Base-by-base conservation (phyloP, 1,140 invertebrate genomes). In the Caenorhabditis remanei region DNA sequence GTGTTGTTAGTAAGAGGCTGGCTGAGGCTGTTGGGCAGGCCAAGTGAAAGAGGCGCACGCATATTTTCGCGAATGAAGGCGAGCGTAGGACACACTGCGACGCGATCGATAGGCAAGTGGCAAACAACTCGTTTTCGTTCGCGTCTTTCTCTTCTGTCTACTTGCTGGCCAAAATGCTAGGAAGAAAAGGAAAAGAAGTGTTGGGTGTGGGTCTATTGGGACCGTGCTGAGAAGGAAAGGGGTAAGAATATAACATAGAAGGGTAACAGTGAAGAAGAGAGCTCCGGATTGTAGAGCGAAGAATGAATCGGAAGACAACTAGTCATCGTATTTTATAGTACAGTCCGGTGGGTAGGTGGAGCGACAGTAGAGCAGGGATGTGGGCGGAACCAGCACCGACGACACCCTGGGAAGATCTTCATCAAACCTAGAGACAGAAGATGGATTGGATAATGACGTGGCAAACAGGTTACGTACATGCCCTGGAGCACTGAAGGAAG, bases 91-190 rank as follows among this genome's bases (percentile, higher is more conserved):
- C 71, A 79, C 46, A 79, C 71, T 40, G 71, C 43, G 19, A 2
- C 71, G 71, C 71, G 71, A 79, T 79, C 71, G 71, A 79, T 79
- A 79, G 71, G 71, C 71, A 24, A 79, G 71, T 79, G 71, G 71
- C 71, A 79, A 79, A 79, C 71, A 79, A 79, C 71, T 50, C 71
- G 71, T 79, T 79, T 79, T 79, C 71, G 46, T 79, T 79, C 71
- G 71, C 71, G 71, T 79, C 71, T 63, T 63, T 79, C 71, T 53
- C 41, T 71, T 53, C 71, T 53, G 50, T 24, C 71, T 79, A 79
- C 71, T 79, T n/a, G 11, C 71, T 50, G 46, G n/a, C 71, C 71
- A 41, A 79, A n/a, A 79, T 50, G 71, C n/a, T 24, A 50, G 9
- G 71, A 67, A 67, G 71, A 24, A 79, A 24, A 41, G 46, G 46